Conservation (phyloP, 2,113 vertebrate genomes). For the Tapirus terrestris region DNA sequence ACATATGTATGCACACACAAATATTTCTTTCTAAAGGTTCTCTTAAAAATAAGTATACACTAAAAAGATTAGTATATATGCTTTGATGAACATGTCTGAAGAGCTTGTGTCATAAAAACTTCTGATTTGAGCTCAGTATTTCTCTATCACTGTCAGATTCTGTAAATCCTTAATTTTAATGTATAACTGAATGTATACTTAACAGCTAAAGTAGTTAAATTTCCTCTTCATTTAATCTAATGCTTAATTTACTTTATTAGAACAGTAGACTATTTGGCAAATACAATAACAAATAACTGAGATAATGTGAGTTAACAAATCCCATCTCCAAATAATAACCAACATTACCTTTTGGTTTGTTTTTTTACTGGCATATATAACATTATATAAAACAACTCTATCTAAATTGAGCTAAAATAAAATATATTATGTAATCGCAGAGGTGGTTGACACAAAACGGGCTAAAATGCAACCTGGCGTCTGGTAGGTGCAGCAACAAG, state of each 20-base stretch:
- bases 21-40: not conserved
- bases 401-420: not conserved
- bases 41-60: not conserved
- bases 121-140: not conserved
- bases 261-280: not conserved
- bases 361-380: not conserved
- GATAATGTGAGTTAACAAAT: not conserved
- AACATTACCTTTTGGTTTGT: not conserved
- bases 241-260: not conserved
- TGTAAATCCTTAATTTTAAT: not conserved
- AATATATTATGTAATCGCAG: not conserved
- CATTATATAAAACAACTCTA: not conserved
- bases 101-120: not conserved
- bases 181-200: not conserved
- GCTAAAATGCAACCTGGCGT: not conserved
- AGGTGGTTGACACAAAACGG: not conserved
- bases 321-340: not conserved
- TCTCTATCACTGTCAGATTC: not conserved
- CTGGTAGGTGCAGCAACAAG: rapidly evolving
- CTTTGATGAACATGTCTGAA: not conserved
- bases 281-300: not conserved
- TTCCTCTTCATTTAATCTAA: not conserved
- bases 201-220: not conserved
- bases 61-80: not conserved
- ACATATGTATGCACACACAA: not conserved